phyloP scores from a whole-genome alignment of 2,888 invertebrate species.

The Agonopterix arenella region DNA sequence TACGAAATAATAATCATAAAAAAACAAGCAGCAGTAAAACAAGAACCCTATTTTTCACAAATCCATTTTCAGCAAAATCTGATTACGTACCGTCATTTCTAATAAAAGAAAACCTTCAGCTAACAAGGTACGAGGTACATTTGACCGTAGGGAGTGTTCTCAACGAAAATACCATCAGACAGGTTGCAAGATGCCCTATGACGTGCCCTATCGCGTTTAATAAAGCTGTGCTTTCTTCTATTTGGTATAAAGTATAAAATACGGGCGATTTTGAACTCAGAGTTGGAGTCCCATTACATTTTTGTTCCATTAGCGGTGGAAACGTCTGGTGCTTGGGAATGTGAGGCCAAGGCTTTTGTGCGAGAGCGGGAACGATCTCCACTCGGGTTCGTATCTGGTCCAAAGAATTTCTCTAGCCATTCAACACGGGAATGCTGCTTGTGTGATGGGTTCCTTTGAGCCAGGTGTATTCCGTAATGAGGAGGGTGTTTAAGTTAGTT shows the following conservation, averaged over 20 bases:
- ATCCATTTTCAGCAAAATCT: constrained; percentile 17
- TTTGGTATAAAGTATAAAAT: background rate
- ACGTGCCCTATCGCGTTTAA: constrained; percentile 57
- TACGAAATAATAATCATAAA: background rate
- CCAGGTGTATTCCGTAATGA: too few species aligned
- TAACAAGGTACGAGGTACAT: background rate
- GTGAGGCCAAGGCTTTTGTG: too few species aligned
- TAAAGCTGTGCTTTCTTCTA: constrained; percentile 47
- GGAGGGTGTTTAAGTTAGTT: too few species aligned
- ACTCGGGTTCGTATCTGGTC: too few species aligned
- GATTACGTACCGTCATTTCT: constrained; percentile 19
- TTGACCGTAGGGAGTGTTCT: constrained; percentile 8
- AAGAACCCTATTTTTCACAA: constrained; percentile 1
- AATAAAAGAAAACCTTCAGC: constrained; percentile 24
- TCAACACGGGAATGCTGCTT: too few species aligned
- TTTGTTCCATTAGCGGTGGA: too few species aligned
- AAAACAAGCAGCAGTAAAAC: background rate
- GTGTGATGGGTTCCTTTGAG: too few species aligned
- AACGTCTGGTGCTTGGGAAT: too few species aligned
- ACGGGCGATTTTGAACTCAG: too few species aligned
- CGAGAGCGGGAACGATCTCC: too few species aligned
- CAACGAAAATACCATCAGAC: constrained; percentile 27
- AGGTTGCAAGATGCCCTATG: constrained; percentile 35
- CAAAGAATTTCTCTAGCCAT: too few species aligned
- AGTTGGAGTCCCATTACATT: too few species aligned